Base-by-base conservation (phyloP, 2,888 invertebrate genomes). In the Rhingia campestris region DNA sequence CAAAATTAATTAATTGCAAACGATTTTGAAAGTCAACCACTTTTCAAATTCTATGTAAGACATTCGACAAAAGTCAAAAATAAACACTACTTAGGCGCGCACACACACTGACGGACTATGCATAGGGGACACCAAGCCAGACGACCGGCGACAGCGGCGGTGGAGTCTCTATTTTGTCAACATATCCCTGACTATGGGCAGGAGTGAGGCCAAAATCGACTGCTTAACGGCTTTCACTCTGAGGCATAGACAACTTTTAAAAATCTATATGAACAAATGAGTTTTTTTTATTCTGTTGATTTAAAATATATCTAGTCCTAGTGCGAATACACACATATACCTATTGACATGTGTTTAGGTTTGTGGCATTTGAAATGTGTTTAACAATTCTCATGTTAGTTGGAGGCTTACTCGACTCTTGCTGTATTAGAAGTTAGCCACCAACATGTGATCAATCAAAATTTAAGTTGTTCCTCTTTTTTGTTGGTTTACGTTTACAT, bases 321-420 rank as follows among this genome's bases (percentile, higher is more conserved):
- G 1, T 53, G 61, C 47, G 12, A 6, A 53, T 59, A 30, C 43
- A 47, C 39, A 56, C 64, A 47, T 53, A 12, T 56, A 47, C 47
- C 4, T 51, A 66, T 47, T 22, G 64, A 56, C 30, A 6, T 64
- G 6, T 45, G 7, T 30, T 10, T 6, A n/a, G 12, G 35, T n/a
- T 39, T 82, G 37, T 47, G 56, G 49, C 82, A 84, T 77, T 79
- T 79, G 37, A 73, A 82, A 82, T 82, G 63, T 82, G 63, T 82
- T 82, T 73, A 79, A 51, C 79, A 79, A 79, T 79, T 84, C 73
- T 66, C 67, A 84, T 79, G 82, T 84, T 74, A 74, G 73, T 77
- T 74, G 69, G 69, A 45, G 77, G 79, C 82, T 84, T 84, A 84
- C 74, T 64, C 64, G 73, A 67, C 82, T 77, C 74, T 61, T 45